A percentile compares a stretch with the other conserved stretches of the same genome.
These are phyloP conservation scores for Coptotermes formosanus DNA, from an alignment of 1,140 invertebrate genomes.

Conservation along the genomic window DNA sequence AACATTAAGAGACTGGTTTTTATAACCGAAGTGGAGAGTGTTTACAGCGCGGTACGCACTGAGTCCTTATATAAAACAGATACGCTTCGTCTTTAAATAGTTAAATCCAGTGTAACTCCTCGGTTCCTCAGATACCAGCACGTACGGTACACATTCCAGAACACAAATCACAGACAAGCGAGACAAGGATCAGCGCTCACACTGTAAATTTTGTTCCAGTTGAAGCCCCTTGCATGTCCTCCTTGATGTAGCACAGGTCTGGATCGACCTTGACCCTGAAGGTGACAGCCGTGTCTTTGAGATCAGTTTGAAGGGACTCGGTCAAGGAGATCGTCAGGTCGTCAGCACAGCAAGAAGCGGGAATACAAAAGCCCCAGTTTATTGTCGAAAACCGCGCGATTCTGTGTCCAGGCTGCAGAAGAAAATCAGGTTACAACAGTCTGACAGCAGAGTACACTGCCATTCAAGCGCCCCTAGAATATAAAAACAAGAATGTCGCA, in stretches of 20 bases:
- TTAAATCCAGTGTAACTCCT: too few relatives aligned
- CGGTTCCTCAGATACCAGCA: too few relatives aligned
- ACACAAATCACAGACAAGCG: too few relatives aligned
- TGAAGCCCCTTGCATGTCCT: background rate
- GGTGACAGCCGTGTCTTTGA: background rate
- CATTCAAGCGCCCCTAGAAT: too few relatives aligned
- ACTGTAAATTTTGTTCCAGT: background rate
- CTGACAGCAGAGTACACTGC: background rate
- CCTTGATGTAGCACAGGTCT: constrained; percentile 25
- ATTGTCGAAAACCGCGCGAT: constrained; percentile 24
- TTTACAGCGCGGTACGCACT: too few relatives aligned
- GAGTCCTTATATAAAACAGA: too few relatives aligned
- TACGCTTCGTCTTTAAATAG: too few relatives aligned
- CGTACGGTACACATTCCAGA: too few relatives aligned
- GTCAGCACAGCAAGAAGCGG: constrained; percentile 24
- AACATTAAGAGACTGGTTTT: too few relatives aligned
- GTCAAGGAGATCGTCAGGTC: constrained; percentile 21
- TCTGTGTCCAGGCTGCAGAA: constrained; percentile 30
- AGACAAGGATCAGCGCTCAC: background rate
- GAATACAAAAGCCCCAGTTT: constrained; percentile 33
- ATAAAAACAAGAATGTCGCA: too few relatives aligned
- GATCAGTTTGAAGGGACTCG: background rate
- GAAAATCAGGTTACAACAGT: background rate
- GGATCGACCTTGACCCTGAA: constrained; percentile 27
- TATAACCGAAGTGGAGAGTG: too few relatives aligned